A percentile compares a stretch with the other conserved stretches of the same genome.
These are phyloP conservation scores for Acipenser oxyrinchus DNA, from an alignment of 2,797 vertebrate species.

Conservation along the genomic window DNA sequence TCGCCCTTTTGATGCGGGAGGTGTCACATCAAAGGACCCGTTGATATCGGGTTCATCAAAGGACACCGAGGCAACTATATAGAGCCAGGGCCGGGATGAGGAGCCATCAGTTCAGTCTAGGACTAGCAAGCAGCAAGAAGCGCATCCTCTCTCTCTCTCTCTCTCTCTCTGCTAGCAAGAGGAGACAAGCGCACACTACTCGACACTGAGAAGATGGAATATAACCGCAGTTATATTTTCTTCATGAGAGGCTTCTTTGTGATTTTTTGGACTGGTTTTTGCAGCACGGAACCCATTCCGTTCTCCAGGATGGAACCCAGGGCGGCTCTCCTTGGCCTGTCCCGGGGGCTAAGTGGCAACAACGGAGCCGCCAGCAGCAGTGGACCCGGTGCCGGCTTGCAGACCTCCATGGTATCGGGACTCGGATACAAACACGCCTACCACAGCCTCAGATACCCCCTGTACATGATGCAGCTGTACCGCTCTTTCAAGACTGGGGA, in stretches of 20 bases:
- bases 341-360: conserved; percentile 9
- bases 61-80: conserved; percentile 59
- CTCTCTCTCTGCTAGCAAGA: conserved; percentile 3
- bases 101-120: conserved; percentile 40
- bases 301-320: not conserved
- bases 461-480: conserved; percentile 79
- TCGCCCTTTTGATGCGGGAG: conserved; percentile 25
- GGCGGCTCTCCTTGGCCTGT: conserved; percentile 9
- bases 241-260: conserved; percentile 27
- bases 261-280: conserved; percentile 19
- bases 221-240: conserved; percentile 22
- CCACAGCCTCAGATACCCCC: conserved; percentile 42
- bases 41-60: conserved; percentile 60
- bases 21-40: conserved; percentile 46
- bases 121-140: conserved; percentile 40
- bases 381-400: not conserved
- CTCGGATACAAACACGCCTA: not conserved
- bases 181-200: conserved; percentile 11
- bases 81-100: conserved; percentile 37
- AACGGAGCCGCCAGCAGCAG: not conserved
- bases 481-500: conserved; percentile 43
- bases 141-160: not conserved
- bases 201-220: conserved; percentile 38
- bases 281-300: conserved; percentile 9
- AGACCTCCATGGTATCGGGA: not conserved